A percentile compares a stretch with the other conserved stretches of the same genome.
These are phyloP conservation scores for Engystomops pustulosus DNA, from an alignment of 2,113 vertebrate genomes.

Conservation along the genomic window DNA sequence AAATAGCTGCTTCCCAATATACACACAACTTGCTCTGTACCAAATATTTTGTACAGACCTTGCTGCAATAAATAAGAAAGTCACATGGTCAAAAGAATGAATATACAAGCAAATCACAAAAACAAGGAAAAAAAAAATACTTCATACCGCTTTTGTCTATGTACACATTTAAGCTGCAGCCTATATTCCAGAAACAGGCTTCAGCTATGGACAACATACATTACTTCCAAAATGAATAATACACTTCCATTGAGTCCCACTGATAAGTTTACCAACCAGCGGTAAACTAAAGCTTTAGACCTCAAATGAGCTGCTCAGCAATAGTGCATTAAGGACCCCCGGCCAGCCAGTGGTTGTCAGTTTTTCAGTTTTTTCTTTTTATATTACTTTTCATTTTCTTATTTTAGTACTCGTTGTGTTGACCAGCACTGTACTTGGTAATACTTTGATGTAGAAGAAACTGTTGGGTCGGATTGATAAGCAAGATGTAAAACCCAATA, in stretches of 20 bases:
- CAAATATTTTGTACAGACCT: constrained; percentile 16
- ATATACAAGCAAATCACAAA: constrained; percentile 28
- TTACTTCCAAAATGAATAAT: constrained; percentile 22
- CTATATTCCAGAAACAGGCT: constrained; percentile 64
- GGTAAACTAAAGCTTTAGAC: constrained; percentile 76
- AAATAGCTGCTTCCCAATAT: neutral
- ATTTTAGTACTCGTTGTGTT: neutral
- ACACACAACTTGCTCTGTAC: constrained; percentile 40
- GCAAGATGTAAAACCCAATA: constrained; percentile 30
- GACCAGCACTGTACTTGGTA: neutral
- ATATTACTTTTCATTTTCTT: neutral
- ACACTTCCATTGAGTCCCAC: constrained; percentile 69
- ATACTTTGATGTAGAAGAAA: neutral
- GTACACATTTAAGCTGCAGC: constrained; percentile 55
- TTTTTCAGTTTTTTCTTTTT: neutral
- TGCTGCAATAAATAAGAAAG: constrained; percentile 58
- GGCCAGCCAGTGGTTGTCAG: constrained; percentile 36
- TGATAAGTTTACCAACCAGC: constrained; percentile 86
- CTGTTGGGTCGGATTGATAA: constrained; percentile 23
- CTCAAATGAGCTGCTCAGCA: constrained; percentile 58
- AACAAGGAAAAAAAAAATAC: constrained; percentile 59
- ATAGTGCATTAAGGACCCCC: constrained; percentile 31
- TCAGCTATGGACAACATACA: constrained; percentile 61
- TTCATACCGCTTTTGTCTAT: constrained; percentile 62
- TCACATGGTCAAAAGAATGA: constrained; percentile 51